Percentiles rank a stretch among this genome's conserved stretches.
These are phyloP conservation scores for Drosophila baimaii DNA, from an alignment of 1,140 invertebrate genomes.

Conservation along the genomic window DNA sequence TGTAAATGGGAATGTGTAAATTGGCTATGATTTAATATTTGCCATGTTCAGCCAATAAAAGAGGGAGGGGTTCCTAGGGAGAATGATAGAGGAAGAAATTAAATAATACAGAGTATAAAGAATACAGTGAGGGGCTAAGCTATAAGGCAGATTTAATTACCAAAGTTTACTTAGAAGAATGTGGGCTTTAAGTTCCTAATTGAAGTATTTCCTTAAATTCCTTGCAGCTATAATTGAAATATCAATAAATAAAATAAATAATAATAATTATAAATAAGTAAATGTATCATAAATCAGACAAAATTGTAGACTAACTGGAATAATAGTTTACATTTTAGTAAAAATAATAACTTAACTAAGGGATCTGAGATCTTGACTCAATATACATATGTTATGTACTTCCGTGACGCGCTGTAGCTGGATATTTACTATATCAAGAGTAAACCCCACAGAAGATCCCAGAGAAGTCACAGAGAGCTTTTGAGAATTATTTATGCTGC, in stretches of 20 bases:
- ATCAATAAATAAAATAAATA: too few species aligned
- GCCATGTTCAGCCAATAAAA: conserved; percentile 45
- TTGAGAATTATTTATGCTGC: conserved; percentile 7
- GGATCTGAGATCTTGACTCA: background rate
- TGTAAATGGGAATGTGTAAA: conserved; percentile 69
- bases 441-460: background rate
- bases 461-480: background rate
- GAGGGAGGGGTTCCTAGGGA: conserved; percentile 2
- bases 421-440: too few species aligned
- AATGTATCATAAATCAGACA: background rate
- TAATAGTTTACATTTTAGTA: background rate
- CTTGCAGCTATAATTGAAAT: background rate
- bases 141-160: background rate
- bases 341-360: too few species aligned
- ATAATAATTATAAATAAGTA: too few species aligned
- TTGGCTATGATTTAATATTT: conserved; percentile 76
- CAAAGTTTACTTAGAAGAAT: too few species aligned
- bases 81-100: conserved; percentile 6
- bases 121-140: background rate
- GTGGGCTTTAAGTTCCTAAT: background rate
- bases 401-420: background rate
- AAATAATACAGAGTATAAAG: background rate
- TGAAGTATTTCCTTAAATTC: background rate
- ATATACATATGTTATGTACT: too few species aligned
- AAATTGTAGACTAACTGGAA: too few species aligned